phyloP scores from a whole-genome alignment of 1,140 invertebrate species.

The Macrotrachela quadricornifera region DNA sequence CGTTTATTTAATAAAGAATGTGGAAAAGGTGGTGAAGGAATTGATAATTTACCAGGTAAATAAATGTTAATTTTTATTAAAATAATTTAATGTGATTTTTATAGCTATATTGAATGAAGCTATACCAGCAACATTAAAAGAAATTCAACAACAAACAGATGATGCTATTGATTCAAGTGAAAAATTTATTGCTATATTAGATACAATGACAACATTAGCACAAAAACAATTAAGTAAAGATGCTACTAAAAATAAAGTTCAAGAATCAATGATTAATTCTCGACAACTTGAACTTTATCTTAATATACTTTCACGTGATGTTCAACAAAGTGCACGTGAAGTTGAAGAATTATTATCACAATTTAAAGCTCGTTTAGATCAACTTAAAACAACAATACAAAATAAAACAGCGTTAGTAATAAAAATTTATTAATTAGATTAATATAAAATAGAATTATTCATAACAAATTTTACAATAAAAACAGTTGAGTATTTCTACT shows the following conservation, averaged over 20 bases:
- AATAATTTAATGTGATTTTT: constrained; percentile 16
- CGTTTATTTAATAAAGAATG: constrained; percentile 33
- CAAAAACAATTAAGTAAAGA: no score
- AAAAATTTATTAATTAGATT: no score
- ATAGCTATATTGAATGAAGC: constrained; percentile 31
- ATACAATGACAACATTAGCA: no score
- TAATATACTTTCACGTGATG: constrained; percentile 27
- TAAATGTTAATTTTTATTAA: background rate
- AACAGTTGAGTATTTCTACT: no score
- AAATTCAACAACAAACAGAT: constrained; percentile 26
- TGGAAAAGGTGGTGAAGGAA: constrained; percentile 31
- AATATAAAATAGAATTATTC: no score
- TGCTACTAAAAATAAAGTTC: no score
- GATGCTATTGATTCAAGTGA: constrained; percentile 11
- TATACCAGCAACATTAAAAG: constrained; percentile 29
- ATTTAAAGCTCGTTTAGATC: constrained; percentile 22
- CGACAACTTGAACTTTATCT: constrained; percentile 29
- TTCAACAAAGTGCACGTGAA: constrained; percentile 28
- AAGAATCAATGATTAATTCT: constrained; percentile 19
- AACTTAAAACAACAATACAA: constrained; percentile 28
- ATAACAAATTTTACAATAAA: no score
- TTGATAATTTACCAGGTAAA: constrained; percentile 21
- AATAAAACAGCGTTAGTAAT: no score
- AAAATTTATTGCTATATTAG: no score
- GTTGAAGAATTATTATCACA: constrained; percentile 25